Evolutionary conservation across 2,888 invertebrate species (phyloP).

Genomic region (Congeria kusceri): DNA sequence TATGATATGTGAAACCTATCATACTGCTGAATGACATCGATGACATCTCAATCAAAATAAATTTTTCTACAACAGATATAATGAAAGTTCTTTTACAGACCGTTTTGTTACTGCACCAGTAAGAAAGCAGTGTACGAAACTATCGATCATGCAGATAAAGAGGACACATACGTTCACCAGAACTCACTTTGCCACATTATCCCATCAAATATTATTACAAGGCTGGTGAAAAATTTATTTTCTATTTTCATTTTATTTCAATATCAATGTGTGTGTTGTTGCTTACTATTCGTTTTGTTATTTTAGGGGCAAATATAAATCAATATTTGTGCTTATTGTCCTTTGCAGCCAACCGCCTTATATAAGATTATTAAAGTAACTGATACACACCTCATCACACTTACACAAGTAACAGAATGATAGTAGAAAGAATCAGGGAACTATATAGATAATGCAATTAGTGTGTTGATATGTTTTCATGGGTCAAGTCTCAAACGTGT

Average conservation of each 20-base stretch:
- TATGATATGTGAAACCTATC: conserved; percentile 39
- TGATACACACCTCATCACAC: neutral
- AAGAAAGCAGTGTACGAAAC: conserved; percentile 1
- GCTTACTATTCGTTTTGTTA: too few species aligned
- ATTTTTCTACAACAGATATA: neutral
- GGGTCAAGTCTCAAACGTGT: too few species aligned
- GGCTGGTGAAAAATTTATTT: neutral
- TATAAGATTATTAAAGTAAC: neutral
- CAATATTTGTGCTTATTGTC: too few species aligned
- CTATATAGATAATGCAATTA: too few species aligned
- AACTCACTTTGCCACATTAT: neutral
- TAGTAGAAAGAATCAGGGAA: too few species aligned
- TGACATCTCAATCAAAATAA: neutral
- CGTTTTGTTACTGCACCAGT: neutral
- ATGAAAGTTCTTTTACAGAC: neutral
- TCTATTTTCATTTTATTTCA: neutral
- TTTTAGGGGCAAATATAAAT: too few species aligned
- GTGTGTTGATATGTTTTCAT: too few species aligned
- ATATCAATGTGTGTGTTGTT: neutral
- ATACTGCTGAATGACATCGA: neutral
- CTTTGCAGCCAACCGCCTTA: too few species aligned
- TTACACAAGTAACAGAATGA: too few species aligned
- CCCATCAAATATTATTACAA: conserved; percentile 1
- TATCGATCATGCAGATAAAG: neutral
- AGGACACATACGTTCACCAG: neutral